Base-by-base conservation (phyloP, 2,888 invertebrate genomes). In the Pristionchus exspectatus region DNA sequence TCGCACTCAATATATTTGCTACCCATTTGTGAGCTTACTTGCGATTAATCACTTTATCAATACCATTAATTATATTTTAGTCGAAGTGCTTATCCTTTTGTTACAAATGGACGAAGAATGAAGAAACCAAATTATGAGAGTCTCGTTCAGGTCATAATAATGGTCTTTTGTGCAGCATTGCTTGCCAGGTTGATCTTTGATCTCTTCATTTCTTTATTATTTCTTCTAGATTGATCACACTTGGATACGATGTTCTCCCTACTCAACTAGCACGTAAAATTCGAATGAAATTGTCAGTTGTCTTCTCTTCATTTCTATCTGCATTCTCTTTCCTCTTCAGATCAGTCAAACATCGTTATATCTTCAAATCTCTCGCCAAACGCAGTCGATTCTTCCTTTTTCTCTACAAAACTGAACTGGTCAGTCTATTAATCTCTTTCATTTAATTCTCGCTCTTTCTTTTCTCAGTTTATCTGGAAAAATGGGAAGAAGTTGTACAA, bases 11-110 rank as follows among this genome's bases (percentile, higher is more conserved):
- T 38, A 38, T 74, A 38, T 74, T 21, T 10, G 38, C 38, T 24
- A 38, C 74, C 10, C 74, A 74, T 74, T 74, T 38, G 74, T 74
- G 74, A 74, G 74, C 38, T 38, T 9, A 5, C 0, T 74, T 38
- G 24, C 10, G 7, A 69, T 21, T 21, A 38, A 2, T 18, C 18
- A 21, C 12, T 9, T 5, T 10, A 3, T 4, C 9, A 21, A n/a
- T n/a, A n/a, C n/a, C 9, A 30, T 9, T 38, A 14, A 30, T 30
- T 27, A 27, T 66, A 30, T 0, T 38, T 74, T 38, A 74, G 74
- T 44, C 74, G 74, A 38, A 74, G 74, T 74, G 16, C 74, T 3
- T 74, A 38, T 38, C 74, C 74, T 24, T 74, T 74, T 38, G 74
- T 74, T 24, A 18, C 30, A 21, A 38, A 38, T 74, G 74, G 74